A percentile compares a stretch with the other conserved stretches of the same genome.
Conservation (phyloP, 2,797 vertebrate species). For the Coracias cyanogaster region DNA sequence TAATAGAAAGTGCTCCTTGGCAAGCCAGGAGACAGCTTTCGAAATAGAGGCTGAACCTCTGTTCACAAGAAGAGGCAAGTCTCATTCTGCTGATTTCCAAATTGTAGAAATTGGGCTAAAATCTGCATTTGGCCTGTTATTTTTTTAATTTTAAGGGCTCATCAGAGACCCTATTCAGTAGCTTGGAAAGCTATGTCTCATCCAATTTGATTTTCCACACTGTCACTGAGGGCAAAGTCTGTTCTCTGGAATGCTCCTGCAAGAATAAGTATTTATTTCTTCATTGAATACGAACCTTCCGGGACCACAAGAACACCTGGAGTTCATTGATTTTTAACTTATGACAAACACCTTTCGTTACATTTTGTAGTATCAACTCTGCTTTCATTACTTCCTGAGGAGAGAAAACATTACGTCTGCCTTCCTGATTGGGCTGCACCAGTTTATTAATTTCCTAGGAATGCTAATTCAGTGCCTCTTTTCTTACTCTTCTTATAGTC, state of each 20-base stretch:
- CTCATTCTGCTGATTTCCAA: not conserved
- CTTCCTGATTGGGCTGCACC: not conserved
- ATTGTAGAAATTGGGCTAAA: not conserved
- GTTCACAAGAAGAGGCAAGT: not conserved
- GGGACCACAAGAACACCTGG: not conserved
- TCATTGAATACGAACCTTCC: not conserved
- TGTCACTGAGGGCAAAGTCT: not conserved
- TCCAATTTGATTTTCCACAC: not conserved
- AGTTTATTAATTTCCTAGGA: constrained; percentile 10
- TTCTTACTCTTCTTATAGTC: not conserved
- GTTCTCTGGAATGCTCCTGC: not conserved
- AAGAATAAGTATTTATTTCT: not conserved
- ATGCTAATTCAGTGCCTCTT: not conserved
- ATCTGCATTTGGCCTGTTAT: not conserved
- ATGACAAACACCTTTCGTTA: not conserved
- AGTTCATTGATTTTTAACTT: constrained; percentile 14
- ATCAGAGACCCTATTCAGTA: not conserved
- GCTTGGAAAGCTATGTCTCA: not conserved
- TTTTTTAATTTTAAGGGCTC: not conserved
- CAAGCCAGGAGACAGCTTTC: not conserved
- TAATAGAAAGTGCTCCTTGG: not conserved
- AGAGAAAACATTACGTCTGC: not conserved
- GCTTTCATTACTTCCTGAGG: not conserved
- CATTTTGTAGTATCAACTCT: not conserved
- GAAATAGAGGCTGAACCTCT: not conserved